These are phyloP conservation scores for Trissolcus japonicus DNA, from an alignment of 2,888 invertebrate genomes.

Conservation along the genomic window DNA sequence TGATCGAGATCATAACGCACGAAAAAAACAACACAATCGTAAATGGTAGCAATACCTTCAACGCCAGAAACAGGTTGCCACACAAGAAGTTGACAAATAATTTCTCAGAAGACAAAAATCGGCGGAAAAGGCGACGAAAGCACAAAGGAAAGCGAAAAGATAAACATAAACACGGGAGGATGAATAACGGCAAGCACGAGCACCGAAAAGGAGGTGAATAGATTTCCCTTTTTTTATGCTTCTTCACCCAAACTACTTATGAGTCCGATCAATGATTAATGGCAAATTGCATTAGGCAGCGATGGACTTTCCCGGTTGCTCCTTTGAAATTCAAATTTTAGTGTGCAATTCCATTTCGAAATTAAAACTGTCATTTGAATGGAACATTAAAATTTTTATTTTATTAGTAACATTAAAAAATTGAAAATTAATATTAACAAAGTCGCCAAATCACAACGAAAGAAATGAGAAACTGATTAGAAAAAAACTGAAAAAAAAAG, in stretches of 20 bases:
- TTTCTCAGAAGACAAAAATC: conserved; percentile 65
- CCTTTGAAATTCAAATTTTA: too few relatives aligned
- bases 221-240: too few relatives aligned
- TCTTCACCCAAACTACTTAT: neutral
- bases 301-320: too few relatives aligned
- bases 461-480: too few relatives aligned
- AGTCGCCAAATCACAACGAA: too few relatives aligned
- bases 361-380: too few relatives aligned
- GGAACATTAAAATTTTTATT: too few relatives aligned
- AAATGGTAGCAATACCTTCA: conserved; percentile 62
- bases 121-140: conserved; percentile 67
- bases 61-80: conserved; percentile 59
- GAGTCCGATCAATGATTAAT: neutral
- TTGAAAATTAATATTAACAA: too few relatives aligned
- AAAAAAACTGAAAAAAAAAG: too few relatives aligned
- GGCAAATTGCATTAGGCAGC: too few relatives aligned
- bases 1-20: conserved; percentile 62
- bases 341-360: too few relatives aligned
- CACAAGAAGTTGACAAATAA: conserved; percentile 64
- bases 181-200: conserved; percentile 66
- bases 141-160: conserved; percentile 67
- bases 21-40: conserved; percentile 61
- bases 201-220: conserved; percentile 63
- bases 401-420: too few relatives aligned
- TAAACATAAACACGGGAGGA: conserved; percentile 67